A percentile compares a stretch with the other conserved stretches of the same genome.
Conservation (phyloP, 2,797 vertebrate genomes). For the Alosa sapidissima region DNA sequence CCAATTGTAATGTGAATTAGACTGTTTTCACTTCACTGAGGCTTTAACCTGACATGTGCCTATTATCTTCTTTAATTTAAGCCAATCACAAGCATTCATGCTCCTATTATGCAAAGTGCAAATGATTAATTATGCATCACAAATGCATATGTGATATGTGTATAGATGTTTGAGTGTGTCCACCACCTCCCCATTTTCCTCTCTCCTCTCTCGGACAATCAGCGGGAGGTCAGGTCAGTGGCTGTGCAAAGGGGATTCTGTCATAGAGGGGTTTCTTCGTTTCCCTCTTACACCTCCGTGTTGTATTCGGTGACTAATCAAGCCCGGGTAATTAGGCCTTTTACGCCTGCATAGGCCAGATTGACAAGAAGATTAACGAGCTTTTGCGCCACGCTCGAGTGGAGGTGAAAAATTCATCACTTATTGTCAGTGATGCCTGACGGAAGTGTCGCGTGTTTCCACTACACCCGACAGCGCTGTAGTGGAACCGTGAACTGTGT, state of each 20-base stretch:
- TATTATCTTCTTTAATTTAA: neutral
- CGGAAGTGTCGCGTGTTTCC: constrained; percentile 42
- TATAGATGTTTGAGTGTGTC: neutral
- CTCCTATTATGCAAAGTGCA: neutral
- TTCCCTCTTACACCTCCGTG: constrained; percentile 33
- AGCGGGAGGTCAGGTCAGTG: constrained; percentile 56
- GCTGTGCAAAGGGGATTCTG: constrained; percentile 55
- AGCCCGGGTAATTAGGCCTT: constrained; percentile 68
- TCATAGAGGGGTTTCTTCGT: constrained; percentile 57
- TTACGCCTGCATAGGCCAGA: constrained; percentile 63
- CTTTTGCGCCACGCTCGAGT: constrained; percentile 63
- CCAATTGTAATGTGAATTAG: neutral
- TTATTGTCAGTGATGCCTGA: constrained; percentile 47
- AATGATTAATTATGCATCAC: constrained; percentile 1
- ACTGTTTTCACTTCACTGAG: neutral
- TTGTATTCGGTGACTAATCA: constrained; percentile 66
- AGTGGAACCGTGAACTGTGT: neutral
- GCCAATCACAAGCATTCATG: neutral
- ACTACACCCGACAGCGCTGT: neutral
- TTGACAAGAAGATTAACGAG: constrained; percentile 74
- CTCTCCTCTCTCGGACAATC: constrained; percentile 11
- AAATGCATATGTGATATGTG: neutral
- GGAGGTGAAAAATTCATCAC: constrained; percentile 61
- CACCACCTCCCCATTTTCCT: neutral
- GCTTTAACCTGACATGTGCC: neutral